Percentiles rank a stretch among this genome's conserved stretches.
Conservation (phyloP, 2,113 vertebrate genomes). For the Excalfactoria chinensis region DNA sequence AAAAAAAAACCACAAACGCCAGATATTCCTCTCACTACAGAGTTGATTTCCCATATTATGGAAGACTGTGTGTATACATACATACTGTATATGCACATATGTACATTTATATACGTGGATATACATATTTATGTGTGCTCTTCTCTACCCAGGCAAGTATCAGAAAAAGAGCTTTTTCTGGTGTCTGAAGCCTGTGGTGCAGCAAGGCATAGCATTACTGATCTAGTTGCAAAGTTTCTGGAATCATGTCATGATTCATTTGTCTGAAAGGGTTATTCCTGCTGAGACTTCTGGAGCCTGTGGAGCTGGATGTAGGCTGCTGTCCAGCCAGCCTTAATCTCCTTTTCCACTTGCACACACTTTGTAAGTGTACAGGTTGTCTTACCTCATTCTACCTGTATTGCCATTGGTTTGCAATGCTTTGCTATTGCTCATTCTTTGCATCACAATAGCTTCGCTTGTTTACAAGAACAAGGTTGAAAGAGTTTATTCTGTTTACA, state of each 20-base stretch:
- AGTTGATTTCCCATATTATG: background rate
- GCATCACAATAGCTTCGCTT: background rate
- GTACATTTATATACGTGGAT: background rate
- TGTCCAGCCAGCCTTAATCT: background rate
- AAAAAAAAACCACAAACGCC: too few species aligned
- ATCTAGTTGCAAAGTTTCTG: background rate
- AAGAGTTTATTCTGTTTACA: background rate
- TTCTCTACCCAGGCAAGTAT: background rate
- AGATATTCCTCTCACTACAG: background rate
- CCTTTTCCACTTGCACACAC: rapidly evolving
- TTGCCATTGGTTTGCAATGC: background rate
- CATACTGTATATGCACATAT: too few species aligned
- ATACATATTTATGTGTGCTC: background rate
- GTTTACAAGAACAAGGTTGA: background rate
- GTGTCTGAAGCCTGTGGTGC: background rate
- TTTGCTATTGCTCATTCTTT: background rate
- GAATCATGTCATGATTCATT: background rate
- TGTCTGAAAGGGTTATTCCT: background rate
- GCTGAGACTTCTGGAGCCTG: background rate
- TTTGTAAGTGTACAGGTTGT: background rate
- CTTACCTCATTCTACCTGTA: background rate
- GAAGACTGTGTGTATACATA: background rate
- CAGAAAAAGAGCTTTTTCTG: background rate
- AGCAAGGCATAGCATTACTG: background rate
- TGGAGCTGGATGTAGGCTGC: background rate